Base-by-base conservation (phyloP, 1,140 invertebrate genomes). In the Aphidius gifuensis region DNA sequence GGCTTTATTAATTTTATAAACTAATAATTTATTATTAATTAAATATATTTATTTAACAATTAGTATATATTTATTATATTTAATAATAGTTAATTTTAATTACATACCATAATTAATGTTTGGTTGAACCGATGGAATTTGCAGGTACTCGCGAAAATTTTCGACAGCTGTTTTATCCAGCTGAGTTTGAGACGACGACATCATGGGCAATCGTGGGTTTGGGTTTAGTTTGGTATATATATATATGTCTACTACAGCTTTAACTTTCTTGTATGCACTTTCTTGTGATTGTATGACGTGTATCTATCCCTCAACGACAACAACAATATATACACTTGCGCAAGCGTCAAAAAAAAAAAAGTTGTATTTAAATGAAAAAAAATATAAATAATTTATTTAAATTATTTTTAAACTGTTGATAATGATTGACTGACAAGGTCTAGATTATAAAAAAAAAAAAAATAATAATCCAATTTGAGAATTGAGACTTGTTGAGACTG, bases 71-170 rank as follows among this genome's bases (percentile, higher is more conserved):
- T 39, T n/a, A 38, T 57, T 38, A 57, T n/a, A 45, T 11, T 42
- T 3, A 16, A 7, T 39, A 42, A 7, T 23, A 23, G 44, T 16
- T 38, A 44, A 62, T 44, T 49, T n/a, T n/a, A 53, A 5, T 44
- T 44, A 74, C 84, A 87, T 82, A 92, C 90, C 86, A 82, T 95
- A 92, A 82, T 94, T 83, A 32, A 92, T 82, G 74, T 91, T 78
- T 0, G 92, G 92, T 67, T 94, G 92, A 1, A 92, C 90, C 39
- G 89, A 89, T 2, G 91, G 88, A 50, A 94, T 91, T 64, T 85
- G 79, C 38, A 94, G 77, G 79, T 94, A 94, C 70, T 92, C 85
- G 32, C 87, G 83, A 73, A 94, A 94, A 69, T 88, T 89, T 48
- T 86, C 83, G 49, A 93, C 85, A 69, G 90, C 88, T 74, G 83